Evolutionary conservation across 1,140 invertebrate genomes (phyloP), one percentile per base, ranked within the genome.

Genomic region (Neodiprion virginianus): DNA sequence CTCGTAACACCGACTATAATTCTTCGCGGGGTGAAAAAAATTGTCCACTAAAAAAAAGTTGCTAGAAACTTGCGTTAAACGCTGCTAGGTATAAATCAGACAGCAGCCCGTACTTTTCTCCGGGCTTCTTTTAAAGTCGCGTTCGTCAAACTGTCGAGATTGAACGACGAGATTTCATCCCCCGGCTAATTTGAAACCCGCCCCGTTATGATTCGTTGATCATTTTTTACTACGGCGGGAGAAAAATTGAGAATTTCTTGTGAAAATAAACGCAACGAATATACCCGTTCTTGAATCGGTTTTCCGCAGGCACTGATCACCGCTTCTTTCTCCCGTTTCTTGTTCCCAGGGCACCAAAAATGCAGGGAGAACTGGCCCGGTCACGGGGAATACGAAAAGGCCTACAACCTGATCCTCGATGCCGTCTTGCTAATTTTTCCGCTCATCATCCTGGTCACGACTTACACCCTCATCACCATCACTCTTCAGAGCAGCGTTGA

Each of bases 371-470:
- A 82, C 48, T 89, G 89, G 89, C 87, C 87, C 0, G 81, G 80
- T 66, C 75, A 78, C 10, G 71, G 69, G 1, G 78, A 82, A 49
- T 83, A 83, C 74, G 90, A 91, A 77, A 84, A 86, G 74, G 83
- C 79, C 8, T 92, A 91, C 83, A 91, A 88, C 74, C 76, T 92
- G 48, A 79, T 89, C 14, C 84, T 92, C 21, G 88, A 90, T 75
- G 79, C 90, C 4, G 74, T 90, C 1, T 83, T 92, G n/a, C 82
- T 92, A 17, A 80, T 91, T 9, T 73, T 90, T 28, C 91, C 91
- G 1, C 81, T 92, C 8, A 69, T 89, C 8, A 84, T 91, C 50
- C 91, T 92, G 87, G 85, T 83, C 0, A 80, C 84, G 5, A 89
- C 89, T n/a, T 90, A 90, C 79, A 82, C 82, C 40, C 82, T 88